phyloP scores from a whole-genome alignment of 2,797 vertebrate species.

The Sphenopsis melanotis region DNA sequence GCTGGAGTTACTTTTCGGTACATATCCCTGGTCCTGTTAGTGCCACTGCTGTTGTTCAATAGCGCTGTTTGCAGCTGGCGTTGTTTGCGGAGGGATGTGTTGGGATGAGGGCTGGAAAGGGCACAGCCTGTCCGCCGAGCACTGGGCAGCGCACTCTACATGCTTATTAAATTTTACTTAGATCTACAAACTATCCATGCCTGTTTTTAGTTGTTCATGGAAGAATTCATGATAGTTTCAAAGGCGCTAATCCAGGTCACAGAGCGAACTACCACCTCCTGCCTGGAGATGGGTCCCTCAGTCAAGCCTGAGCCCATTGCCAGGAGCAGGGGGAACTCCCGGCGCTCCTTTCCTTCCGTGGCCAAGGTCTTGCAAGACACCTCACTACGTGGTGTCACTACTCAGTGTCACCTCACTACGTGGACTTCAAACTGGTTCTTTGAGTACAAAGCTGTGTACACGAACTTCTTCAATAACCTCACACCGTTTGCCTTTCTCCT shows the following conservation, averaged over 20 bases:
- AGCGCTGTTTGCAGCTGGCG: background rate
- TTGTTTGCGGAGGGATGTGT: accelerated
- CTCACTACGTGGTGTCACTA: background rate
- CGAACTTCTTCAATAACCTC: background rate
- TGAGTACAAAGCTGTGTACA: background rate
- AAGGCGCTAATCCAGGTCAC: background rate
- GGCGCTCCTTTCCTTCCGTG: background rate
- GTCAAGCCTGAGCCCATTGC: accelerated
- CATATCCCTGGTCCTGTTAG: accelerated
- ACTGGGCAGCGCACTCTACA: background rate
- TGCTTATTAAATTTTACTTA: background rate
- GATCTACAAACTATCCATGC: accelerated
- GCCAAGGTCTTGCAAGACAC: accelerated
- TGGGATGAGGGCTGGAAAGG: background rate
- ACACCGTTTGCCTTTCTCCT: background rate
- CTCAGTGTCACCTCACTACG: background rate
- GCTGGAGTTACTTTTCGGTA: background rate
- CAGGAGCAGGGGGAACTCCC: accelerated
- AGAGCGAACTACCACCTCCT: background rate
- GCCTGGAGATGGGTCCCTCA: background rate
- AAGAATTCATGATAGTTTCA: background rate
- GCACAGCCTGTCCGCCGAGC: background rate
- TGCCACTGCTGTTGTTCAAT: accelerated
- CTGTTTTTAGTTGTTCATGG: background rate
- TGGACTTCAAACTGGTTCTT: background rate